These are phyloP conservation scores for Drosophila biarmipes DNA, from an alignment of 1,140 invertebrate species.

Conservation along the genomic window DNA sequence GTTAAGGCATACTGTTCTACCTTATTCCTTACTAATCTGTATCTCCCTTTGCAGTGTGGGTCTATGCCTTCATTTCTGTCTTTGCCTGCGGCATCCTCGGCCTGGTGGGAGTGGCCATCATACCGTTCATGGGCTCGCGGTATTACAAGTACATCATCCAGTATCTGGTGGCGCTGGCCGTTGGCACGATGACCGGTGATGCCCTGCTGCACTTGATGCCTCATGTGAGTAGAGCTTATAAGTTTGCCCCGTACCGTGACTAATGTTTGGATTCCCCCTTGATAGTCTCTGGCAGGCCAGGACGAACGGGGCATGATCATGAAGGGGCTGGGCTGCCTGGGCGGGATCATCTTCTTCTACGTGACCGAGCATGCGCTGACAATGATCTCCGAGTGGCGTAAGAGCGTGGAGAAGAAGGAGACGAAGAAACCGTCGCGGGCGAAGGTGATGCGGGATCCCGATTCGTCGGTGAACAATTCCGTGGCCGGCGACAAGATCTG, in stretches of 20 bases:
- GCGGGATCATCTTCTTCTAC: constrained; percentile 94
- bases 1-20: not conserved
- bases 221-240: constrained; percentile 88
- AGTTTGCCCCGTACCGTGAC: not conserved
- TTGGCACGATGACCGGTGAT: constrained; percentile 96
- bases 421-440: constrained; percentile 86
- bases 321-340: constrained; percentile 92
- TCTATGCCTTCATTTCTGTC: constrained; percentile 92
- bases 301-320: constrained; percentile 88
- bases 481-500: constrained; percentile 89
- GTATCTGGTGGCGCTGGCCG: constrained; percentile 95
- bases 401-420: constrained; percentile 87
- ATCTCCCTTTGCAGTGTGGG: constrained; percentile 88
- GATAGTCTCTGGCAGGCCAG: constrained; percentile 71
- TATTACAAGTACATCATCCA: constrained; percentile 96
- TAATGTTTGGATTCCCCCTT: not conserved
- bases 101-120: constrained; percentile 92
- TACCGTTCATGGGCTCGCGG: constrained; percentile 94
- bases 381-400: constrained; percentile 92
- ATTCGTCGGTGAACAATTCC: constrained; percentile 86
- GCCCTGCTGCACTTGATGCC: constrained; percentile 96
- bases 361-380: constrained; percentile 93
- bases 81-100: constrained; percentile 93
- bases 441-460: constrained; percentile 87
- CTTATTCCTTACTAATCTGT: not conserved